Evolutionary conservation across 2,113 vertebrate genomes (phyloP).

Genomic region (Triplophysa tibetana): DNA sequence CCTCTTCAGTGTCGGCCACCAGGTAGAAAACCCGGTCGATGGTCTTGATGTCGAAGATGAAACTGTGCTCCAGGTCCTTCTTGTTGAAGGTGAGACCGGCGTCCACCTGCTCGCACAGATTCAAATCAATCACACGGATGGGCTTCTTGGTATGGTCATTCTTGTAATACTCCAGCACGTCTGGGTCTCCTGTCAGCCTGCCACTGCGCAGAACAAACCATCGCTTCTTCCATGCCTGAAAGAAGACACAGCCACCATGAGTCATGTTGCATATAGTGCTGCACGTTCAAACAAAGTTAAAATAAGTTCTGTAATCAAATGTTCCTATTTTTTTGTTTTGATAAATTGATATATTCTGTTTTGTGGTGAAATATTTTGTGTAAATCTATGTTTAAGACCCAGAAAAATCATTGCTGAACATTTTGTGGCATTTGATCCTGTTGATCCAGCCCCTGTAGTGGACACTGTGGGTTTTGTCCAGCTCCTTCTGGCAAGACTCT

Average conservation of each 20-base stretch:
- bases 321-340: no score
- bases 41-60: constrained; percentile 99
- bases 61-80: constrained; percentile 98
- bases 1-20: constrained; percentile 97
- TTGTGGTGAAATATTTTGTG: no score
- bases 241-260: constrained; percentile 48
- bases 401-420: constrained; percentile 41
- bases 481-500: background rate
- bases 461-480: background rate
- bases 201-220: constrained; percentile 98
- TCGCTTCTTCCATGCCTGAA: constrained; percentile 98
- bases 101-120: constrained; percentile 98
- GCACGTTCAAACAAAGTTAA: background rate
- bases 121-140: constrained; percentile 98
- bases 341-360: no score
- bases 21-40: constrained; percentile 97
- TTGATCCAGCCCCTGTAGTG: constrained; percentile 4
- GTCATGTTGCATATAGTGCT: background rate
- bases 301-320: no score
- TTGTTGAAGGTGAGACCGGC: constrained; percentile 96
- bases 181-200: constrained; percentile 93
- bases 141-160: constrained; percentile 99
- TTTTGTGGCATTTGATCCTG: constrained; percentile 6
- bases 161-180: constrained; percentile 99
- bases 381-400: background rate